Base-by-base conservation (phyloP, 1,140 invertebrate genomes). In the Conopomorpha cramerella region DNA sequence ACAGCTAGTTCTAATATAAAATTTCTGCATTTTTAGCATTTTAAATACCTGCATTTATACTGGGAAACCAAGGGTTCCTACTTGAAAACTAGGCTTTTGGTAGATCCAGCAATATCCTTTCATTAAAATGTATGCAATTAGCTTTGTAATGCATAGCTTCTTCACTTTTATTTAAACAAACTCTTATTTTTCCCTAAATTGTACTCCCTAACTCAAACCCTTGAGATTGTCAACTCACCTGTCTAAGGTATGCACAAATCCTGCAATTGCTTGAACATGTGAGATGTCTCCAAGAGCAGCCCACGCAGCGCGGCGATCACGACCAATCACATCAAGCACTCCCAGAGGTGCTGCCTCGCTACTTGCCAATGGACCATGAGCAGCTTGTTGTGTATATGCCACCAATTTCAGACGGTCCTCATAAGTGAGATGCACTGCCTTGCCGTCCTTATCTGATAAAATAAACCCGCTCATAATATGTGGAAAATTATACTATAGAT, bases 301-400 rank as follows among this genome's bases (percentile, higher is more conserved):
- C 96, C 96, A 99, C 36, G 95, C 93, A 56, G 94, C 80, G 54
- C 93, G 85, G 39, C 95, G 81, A 65, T 98, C 95, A 63, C 86
- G 88, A 1, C 96, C 96, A 51, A 98, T 95, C 3, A 98, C 92
- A 80, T 98, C 95, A 13, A 98, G 77, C 1, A 96, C 92, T 23
- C 96, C 96, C 19, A 97, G 73, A 19, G 93, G 91, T 23, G 91
- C 87, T 7, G 87, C 85, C 41, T 87, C 89, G 39, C 88, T 85
- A 25, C 83, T 68, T 46, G 86, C 80, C 53, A 89, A 94, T 41
- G 92, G 89, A 3, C 96, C 96, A 78, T 95, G 86, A 6, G 82
- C 82, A 3, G 91, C 90, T 84, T 98, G 95, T 59, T 96, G 92
- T 4, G 90, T 93, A 50, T 92, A 91, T 1, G 95, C 95, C 8